A percentile compares a stretch with the other conserved stretches of the same genome.
Conservation (phyloP, 2,113 vertebrate genomes). For the Malurus elegans region DNA sequence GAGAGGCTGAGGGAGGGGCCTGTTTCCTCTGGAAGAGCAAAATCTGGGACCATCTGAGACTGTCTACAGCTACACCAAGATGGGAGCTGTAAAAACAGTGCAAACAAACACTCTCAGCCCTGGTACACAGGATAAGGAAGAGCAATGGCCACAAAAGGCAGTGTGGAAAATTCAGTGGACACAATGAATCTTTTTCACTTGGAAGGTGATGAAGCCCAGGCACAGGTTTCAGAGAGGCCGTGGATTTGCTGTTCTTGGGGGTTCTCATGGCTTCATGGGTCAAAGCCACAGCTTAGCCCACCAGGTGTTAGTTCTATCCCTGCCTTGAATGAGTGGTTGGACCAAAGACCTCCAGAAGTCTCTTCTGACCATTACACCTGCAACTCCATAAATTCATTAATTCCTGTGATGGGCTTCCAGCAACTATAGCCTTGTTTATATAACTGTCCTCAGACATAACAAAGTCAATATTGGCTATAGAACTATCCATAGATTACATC, state of each 20-base stretch:
- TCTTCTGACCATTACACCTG: neutral
- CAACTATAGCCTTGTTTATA: neutral
- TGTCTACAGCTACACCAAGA: neutral
- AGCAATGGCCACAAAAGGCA: neutral
- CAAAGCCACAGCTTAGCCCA: neutral
- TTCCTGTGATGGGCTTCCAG: neutral
- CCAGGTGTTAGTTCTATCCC: neutral
- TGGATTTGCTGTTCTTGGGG: neutral
- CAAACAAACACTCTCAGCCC: neutral
- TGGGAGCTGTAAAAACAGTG: neutral
- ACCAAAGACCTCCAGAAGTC: neutral
- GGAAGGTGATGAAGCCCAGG: neutral
- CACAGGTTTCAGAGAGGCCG: neutral
- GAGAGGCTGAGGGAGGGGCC: neutral
- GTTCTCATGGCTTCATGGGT: neutral
- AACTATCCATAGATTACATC: neutral
- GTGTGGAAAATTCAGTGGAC: neutral
- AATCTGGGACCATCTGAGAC: neutral
- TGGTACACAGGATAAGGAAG: neutral
- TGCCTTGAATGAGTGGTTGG: neutral
- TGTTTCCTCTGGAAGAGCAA: neutral
- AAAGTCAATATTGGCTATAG: neutral
- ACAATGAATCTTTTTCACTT: rapidly evolving
- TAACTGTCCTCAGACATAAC: neutral
- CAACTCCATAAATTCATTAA: neutral